Evolutionary conservation across 2,888 invertebrate species (phyloP), one percentile per base, ranked within the genome.

Genomic region (Tuta absoluta): DNA sequence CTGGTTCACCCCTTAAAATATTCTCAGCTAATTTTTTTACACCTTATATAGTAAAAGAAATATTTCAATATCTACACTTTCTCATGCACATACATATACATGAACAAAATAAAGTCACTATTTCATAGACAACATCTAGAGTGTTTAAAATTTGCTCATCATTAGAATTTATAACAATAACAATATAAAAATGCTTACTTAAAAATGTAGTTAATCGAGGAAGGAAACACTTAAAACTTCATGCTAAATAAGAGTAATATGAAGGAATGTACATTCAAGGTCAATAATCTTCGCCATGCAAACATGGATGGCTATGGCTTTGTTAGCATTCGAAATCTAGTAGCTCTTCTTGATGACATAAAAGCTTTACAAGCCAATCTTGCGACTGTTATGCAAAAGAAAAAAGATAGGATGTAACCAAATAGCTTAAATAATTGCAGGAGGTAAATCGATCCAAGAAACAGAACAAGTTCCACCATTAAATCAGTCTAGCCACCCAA

Each of bases 61-160:
- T 45, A 14, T 45, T n/a, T n/a, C 14, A 45, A 45, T n/a, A 45
- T 45, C 17, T 14, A 19, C 23, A 49, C 19, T 21, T 2, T 17
- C 14, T 56, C 56, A 56, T 56, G 56, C 56, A 56, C 28, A 56
- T n/a, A 56, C 28, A 56, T n/a, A 5, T 56, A 19, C 12, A 53
- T 12, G 14, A 14, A 24, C 23, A 2, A 23, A 53, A 53, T 23
- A 53, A 53, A 12, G 51, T 14, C 21, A 48, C 11, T 11, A 11
- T 2, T 53, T 53, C 7, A 2, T 23, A 53, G 23, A 23, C 11
- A 19, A 49, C 21, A 21, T 17, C 28, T 4, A 33, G 4, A 33
- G 10, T 10, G 8, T 33, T 7, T 33, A 33, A 33, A 28, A 28
- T 4, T 33, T 33, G 33, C 33, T 8, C 10, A 10, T 33, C 33